Evolutionary conservation across 1,140 invertebrate genomes (phyloP), one percentile per base, ranked within the genome.

Genomic region (Hermetia illucens): DNA sequence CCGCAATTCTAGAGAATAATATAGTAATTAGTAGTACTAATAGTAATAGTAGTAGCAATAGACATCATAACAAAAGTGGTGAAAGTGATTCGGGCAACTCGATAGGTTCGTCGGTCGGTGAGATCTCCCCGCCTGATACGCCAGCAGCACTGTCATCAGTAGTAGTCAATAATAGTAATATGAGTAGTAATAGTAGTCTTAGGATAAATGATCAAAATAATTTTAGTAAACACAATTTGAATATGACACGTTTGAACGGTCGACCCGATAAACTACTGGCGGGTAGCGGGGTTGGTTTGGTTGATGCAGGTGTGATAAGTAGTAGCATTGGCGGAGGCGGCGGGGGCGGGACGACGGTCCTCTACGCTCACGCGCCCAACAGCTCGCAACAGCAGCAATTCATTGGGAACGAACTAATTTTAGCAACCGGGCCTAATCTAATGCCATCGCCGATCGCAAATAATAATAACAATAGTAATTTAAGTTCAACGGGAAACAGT

Each of bases 51-150:
- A 17, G 10, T 32, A 31, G 27, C 19, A 12, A 20, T 39, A 13
- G 21, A 12, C n/a, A 25, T 38, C 16, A 18, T n/a, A 31, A 53
- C 51, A 16, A 54, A 53, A 24, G 25, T 17, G 21, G 4, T 16
- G 38, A 17, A 16, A 60, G 57, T 39, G 57, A 60, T 34, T 50
- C 56, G 5, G 56, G 57, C 31, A 58, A 55, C 37, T 58, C 58
- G 12, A 53, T 55, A 40, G 57, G 53, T 13, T 61, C 58, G 10
- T 51, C 46, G n/a, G n/a, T n/a, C 16, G 55, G 52, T 5, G 58
- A 61, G 21, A 44, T 50, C 33, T 51, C 58, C 30, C 58, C 58
- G 32, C 58, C 58, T 21, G 53, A 55, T 42, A 56, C 57, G 19
- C 55, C 58, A 29, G 55, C 51, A 13, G 44, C 44, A 33, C 40